Evolutionary conservation across 1,140 invertebrate genomes (phyloP), one percentile per base, ranked within the genome.

Genomic region (Coelopa frigida): DNA sequence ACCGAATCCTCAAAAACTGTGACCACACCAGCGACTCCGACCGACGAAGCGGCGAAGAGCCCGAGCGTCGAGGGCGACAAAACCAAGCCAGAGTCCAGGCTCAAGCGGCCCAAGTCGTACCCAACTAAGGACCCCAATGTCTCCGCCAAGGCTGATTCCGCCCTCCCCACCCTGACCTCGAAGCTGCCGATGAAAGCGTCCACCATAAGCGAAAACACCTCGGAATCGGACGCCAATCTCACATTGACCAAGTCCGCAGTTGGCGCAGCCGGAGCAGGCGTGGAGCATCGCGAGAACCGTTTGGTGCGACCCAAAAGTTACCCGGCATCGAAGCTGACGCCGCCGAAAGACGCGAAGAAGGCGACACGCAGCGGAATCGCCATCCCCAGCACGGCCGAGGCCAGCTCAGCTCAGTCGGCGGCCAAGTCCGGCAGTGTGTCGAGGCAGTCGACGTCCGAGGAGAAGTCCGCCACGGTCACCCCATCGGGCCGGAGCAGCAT

Each of bases 101-200:
- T 82, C 18, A 72, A 75, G 12, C 61, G 80, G 33, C 80, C 79
- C 6, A 75, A 74, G 41, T 75, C 73, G 15, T 75, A 73, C 52
- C 73, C 73, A 22, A 68, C 56, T 45, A 69, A 70, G 27, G 66
- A 67, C 6, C 23, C 38, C 2, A 35, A 43, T 39, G n/a, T 20
- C n/a, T 17, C 29, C 26, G 17, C 38, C 10, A 37, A 41, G 10
- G 10, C 43, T 21, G 27, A 20, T 14, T 22, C 35, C 31, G 17
- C 7, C 40, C 40, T 6, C 10, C 42, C 15, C 5, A 31, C 23
- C 14, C 31, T 11, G 24, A 8, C 6, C 5, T 14, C 6, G 42
- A 33, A 8, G n/a, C 21, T 2, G 11, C 29, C n/a, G 17, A 22
- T 6, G 12, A 12, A 1, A 15, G 15, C 10, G 17, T 41, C 12